Evolutionary conservation across 1,140 invertebrate species (phyloP).

Genomic region (Anagrus nilaparvatae): DNA sequence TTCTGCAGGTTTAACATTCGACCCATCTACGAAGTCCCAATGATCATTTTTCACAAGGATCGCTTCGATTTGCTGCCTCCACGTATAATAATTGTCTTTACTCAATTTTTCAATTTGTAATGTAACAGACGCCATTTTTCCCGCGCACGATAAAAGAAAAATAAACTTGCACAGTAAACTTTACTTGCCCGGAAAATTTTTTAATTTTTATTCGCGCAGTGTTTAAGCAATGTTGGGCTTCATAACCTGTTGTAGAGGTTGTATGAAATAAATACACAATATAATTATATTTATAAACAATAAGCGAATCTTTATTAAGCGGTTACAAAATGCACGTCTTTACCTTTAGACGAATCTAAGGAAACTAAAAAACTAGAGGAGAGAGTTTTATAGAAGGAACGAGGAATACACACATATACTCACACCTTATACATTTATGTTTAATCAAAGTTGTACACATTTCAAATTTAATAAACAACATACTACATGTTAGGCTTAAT

Average conservation of each 20-base stretch:
- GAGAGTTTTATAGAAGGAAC: too few relatives aligned
- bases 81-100: slow-evolving; percentile 15
- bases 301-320: too few relatives aligned
- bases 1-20: neutral
- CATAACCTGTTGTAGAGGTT: slow-evolving; percentile 20
- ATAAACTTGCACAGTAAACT: slow-evolving; percentile 15
- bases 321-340: too few relatives aligned
- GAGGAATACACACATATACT: too few relatives aligned
- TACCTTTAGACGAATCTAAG: slow-evolving; percentile 20
- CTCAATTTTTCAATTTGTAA: slow-evolving; percentile 6
- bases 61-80: slow-evolving; percentile 9
- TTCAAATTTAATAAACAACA: too few relatives aligned
- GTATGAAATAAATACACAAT: too few relatives aligned
- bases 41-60: slow-evolving; percentile 8
- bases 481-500: too few relatives aligned
- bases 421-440: too few relatives aligned
- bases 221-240: slow-evolving; percentile 17
- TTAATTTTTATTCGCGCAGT: neutral
- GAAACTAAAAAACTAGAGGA: slow-evolving; percentile 20
- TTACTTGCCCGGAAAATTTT: neutral
- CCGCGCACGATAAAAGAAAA: slow-evolving; percentile 20
- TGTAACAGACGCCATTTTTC: neutral
- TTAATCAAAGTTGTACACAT: too few relatives aligned
- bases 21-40: slow-evolving; percentile 5
- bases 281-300: too few relatives aligned